Evolutionary conservation across 2,113 vertebrate genomes (phyloP), one percentile per base, ranked within the genome.

Genomic region (Taurulus bubalis): DNA sequence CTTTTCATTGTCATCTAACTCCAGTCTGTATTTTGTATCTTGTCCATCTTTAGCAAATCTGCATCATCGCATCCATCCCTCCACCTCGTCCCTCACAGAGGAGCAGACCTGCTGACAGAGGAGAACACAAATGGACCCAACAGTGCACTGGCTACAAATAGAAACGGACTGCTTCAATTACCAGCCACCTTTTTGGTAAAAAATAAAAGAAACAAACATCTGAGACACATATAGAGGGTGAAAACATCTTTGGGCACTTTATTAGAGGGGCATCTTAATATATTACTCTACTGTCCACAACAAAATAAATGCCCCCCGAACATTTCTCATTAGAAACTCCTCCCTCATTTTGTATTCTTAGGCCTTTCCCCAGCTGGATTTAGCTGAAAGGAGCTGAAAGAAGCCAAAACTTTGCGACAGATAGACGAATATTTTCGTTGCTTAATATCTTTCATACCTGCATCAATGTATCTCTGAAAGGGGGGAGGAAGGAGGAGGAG

Each of bases 1-100:
- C n/a, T 49, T 83, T 73, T 28, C 49, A 60, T 53, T 32, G 4
- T 75, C 6, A 71, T 75, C 18, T 55, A 63, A 55, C 32, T 16
- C 40, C 40, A 22, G 7, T 11, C 6, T 75, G 6, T 67, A 15
- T 49, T 14, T 51, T 8, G 22, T 30, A 32, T 63, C 28, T 22
- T 36, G 9, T 72, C 22, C 24, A 8, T 67, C 32, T 69, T 28
- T 30, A 95, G 93, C 71, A 53, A 83, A 89, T 71, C 84, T 93
- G 67, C 92, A 94, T 82, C 93, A 93, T 76, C 90, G 87, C 1
- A 18, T 38, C 11, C 89, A 87, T 63, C 79, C 78, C 2, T 74
- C 67, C 36, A 30, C n/a, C 26, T 75, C 71, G 32, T 75, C 62
- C 45, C 0, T 66, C 59, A 77, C 58, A 51, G 85, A 85, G 40